Evolutionary conservation across 2,113 vertebrate genomes (phyloP).

Genomic region (Pelvicachromis taeniatus): DNA sequence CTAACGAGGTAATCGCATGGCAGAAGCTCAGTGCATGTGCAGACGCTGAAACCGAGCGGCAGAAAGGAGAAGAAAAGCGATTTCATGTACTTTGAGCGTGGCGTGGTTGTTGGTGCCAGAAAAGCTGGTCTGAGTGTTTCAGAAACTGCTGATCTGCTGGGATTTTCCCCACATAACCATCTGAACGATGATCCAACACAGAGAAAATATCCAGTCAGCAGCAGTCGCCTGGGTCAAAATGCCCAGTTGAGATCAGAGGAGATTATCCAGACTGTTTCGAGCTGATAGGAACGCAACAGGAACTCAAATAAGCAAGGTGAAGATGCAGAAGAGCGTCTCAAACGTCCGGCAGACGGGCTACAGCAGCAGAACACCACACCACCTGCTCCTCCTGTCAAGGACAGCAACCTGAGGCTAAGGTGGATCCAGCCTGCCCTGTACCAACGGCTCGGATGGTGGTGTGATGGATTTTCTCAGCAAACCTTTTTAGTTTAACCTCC

Average conservation of each 20-base stretch:
- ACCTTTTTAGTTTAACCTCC: no score
- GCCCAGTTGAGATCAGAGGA: neutral
- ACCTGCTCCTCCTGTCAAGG: fast-evolving
- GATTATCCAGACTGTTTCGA: neutral
- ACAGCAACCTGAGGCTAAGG: neutral
- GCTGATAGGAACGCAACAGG: neutral
- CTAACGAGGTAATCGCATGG: neutral
- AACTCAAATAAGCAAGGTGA: neutral
- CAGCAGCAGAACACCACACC: neutral
- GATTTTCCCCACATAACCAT: neutral
- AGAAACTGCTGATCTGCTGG: neutral
- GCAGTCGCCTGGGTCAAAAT: neutral
- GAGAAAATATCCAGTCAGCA: neutral
- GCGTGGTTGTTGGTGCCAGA: neutral
- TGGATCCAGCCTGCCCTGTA: neutral
- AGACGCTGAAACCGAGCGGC: neutral
- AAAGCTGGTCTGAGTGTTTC: neutral
- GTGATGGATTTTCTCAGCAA: no score
- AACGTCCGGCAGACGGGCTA: neutral
- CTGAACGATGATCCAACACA: neutral
- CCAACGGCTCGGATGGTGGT: neutral
- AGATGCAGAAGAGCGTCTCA: neutral
- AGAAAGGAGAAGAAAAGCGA: neutral
- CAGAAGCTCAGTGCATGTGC: neutral
- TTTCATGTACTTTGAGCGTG: neutral